A percentile compares a stretch with the other conserved stretches of the same genome.
phyloP scores from a whole-genome alignment of 2,888 invertebrate species.

The Conops quadrifasciatus region DNA sequence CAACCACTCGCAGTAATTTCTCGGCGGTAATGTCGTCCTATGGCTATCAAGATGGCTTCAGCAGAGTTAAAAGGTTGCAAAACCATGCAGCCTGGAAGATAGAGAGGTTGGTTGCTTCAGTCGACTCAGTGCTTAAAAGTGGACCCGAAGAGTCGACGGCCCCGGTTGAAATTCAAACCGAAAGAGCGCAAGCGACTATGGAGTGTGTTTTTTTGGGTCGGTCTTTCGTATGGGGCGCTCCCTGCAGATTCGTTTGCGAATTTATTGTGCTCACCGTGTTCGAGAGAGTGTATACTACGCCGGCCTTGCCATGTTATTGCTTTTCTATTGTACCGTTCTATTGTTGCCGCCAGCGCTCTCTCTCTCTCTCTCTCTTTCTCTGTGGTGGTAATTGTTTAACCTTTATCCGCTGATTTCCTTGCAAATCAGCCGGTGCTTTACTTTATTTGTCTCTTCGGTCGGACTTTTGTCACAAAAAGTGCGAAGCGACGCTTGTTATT shows the following conservation, averaged over 20 bases:
- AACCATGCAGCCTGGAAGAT: not conserved
- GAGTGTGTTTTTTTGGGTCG: not conserved
- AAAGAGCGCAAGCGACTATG: not conserved
- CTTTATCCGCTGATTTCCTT: conserved; percentile 30
- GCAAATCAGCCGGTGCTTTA: conserved; percentile 17
- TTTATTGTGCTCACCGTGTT: too few species aligned
- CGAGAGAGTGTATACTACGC: too few species aligned
- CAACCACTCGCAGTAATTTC: not conserved
- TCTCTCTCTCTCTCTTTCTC: not conserved
- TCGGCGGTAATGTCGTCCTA: not conserved
- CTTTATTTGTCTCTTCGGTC: not conserved
- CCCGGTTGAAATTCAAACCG: not conserved
- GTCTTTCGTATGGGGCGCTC: too few species aligned
- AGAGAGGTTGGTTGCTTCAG: not conserved
- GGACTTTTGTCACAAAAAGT: too few species aligned
- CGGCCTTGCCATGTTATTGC: too few species aligned
- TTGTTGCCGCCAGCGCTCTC: conserved; percentile 20
- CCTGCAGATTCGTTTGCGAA: too few species aligned
- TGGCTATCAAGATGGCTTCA: not conserved
- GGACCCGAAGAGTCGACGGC: not conserved
- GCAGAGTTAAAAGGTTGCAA: not conserved
- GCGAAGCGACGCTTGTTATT: conserved; percentile 14
- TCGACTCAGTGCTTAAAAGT: not conserved
- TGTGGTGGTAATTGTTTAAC: conserved; percentile 32
- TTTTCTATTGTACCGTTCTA: conserved; percentile 8